Base-by-base conservation (phyloP, 2,113 vertebrate genomes). In the Stigmatopora nigra region DNA sequence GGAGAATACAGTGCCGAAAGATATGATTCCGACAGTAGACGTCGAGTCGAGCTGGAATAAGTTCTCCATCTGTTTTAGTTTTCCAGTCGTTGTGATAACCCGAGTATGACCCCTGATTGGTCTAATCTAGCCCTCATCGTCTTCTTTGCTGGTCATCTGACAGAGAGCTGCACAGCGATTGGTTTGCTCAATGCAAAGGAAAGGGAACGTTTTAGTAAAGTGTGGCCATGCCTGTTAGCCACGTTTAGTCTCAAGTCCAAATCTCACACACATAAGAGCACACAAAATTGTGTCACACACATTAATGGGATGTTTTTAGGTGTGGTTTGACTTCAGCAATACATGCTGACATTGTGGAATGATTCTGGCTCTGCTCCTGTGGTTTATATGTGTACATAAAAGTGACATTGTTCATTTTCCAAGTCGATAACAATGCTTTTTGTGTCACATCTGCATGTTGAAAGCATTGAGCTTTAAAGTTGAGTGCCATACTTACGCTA, bases 171-270 rank as follows among this genome's bases (percentile, higher is more conserved):
- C 65, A 84, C 83, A 2, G 91, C 93, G 52, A 97, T 98, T 72
- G 95, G 97, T 61, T 89, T 92, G 41, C 86, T 90, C 0, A 63
- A 92, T 53, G 92, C 93, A 76, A 93, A 94, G 84, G 93, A 96
- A 84, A 93, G 95, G 84, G 95, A 92, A 69, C 95, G 80, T 95
- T 93, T 97, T 82, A 92, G 94, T 76, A 88, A 94, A 94, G 96
- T 67, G 91, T 95, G 84, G 93, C 92, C 61, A 87, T 94, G 71
- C 92, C 91, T 76, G 92, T 93, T 73, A 89, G 81, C 15, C 88
- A 92, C 19, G 95, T 94, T 81, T 84, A 84, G 82, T 84, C 82
- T 87, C 66, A 80, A 59, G 75, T 77, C 68, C 77, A 65, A 87
- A 82, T 70, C 81, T 65, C 64, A 69, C 71, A 80, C 81, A 84